These are phyloP conservation scores for Cottoperca gobio DNA, from an alignment of 2,797 vertebrate species.

Conservation along the genomic window DNA sequence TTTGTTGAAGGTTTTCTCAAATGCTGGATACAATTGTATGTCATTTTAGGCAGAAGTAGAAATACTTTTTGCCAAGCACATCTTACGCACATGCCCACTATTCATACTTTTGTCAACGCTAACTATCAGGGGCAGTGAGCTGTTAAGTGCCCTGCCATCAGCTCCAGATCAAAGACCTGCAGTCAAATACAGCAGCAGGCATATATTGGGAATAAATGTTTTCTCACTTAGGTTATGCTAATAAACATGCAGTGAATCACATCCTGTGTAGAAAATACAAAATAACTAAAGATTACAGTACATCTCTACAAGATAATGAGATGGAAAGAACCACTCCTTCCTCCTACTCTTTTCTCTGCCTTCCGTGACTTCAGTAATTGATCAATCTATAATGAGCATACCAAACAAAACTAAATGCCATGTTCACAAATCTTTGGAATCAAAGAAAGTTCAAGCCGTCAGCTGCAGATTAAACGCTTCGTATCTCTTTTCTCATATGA, in stretches of 20 bases:
- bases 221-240: neutral
- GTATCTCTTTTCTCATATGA: slow-evolving; percentile 1
- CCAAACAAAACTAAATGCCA: neutral
- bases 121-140: neutral
- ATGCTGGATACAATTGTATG: neutral
- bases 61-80: neutral
- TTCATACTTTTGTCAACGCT: neutral
- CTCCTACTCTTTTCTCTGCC: slow-evolving; percentile 12
- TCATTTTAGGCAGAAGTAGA: neutral
- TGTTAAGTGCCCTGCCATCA: neutral
- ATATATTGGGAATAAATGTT: neutral
- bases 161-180: slow-evolving; percentile 1
- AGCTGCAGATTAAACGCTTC: slow-evolving; percentile 2
- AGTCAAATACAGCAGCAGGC: slow-evolving; percentile 4
- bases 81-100: neutral
- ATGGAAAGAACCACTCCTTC: slow-evolving; percentile 25
- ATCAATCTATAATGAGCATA: neutral
- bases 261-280: neutral
- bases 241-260: neutral
- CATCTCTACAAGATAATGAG: slow-evolving; percentile 13
- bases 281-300: neutral
- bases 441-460: neutral
- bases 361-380: slow-evolving; percentile 23
- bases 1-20: neutral
- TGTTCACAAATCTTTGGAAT: slow-evolving; percentile 3